A percentile compares a stretch with the other conserved stretches of the same genome.
Evolutionary conservation across 2,113 vertebrate species (phyloP).

Genomic region (Saguinus imperator): DNA sequence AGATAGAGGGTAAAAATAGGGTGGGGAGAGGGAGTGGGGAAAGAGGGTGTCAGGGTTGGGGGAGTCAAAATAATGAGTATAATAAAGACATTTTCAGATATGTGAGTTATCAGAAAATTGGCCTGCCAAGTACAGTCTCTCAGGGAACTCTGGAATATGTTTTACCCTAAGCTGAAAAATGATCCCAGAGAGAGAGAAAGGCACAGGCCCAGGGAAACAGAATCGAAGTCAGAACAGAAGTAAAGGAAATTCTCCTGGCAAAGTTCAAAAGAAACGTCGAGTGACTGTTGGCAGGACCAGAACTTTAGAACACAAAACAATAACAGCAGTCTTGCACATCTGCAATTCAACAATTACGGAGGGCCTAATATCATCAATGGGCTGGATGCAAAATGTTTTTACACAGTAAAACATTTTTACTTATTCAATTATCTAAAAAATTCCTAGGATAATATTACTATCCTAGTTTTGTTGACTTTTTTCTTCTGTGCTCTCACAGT

Average conservation of each 20-base stretch:
- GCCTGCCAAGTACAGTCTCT: conserved; percentile 31
- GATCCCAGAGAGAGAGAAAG: background rate
- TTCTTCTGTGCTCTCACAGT: background rate
- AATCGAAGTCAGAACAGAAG: background rate
- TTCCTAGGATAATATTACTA: background rate
- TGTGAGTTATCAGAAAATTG: background rate
- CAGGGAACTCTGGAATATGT: conserved; percentile 49
- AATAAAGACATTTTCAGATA: conserved; percentile 36
- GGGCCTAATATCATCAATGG: background rate
- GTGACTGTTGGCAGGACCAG: background rate
- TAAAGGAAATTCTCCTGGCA: background rate
- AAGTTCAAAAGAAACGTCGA: background rate
- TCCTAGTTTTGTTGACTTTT: background rate
- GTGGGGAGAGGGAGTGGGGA: too few species aligned
- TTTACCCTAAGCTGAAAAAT: conserved; percentile 14
- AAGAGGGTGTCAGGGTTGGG: too few species aligned
- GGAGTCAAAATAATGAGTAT: background rate
- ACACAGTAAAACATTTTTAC: background rate
- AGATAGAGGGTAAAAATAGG: too few species aligned
- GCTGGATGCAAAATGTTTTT: background rate
- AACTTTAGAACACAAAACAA: background rate
- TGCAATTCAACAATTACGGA: background rate
- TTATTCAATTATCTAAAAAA: background rate
- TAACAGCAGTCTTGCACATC: background rate
- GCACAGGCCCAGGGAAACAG: background rate